A percentile compares a stretch with the other conserved stretches of the same genome.
phyloP scores from a whole-genome alignment of 1,140 invertebrate genomes.

The Ceratosolen solmsi region DNA sequence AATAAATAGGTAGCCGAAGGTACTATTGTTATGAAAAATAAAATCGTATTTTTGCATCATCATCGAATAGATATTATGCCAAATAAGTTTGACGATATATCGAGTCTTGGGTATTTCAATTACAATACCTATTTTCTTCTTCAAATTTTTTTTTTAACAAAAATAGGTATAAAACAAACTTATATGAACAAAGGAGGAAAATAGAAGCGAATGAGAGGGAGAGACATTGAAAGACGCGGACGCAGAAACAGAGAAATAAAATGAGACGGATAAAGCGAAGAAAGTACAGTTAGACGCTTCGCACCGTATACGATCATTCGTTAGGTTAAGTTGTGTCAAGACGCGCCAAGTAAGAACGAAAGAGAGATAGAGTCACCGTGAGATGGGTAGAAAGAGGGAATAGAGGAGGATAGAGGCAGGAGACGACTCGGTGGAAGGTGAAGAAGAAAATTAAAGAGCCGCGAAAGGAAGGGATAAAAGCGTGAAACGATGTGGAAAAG shows the following conservation, averaged over 20 bases:
- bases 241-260: slow-evolving; percentile 2
- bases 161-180: too few relatives aligned
- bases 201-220: not conserved
- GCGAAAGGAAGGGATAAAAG: slow-evolving; percentile 9
- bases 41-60: too few relatives aligned
- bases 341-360: slow-evolving; percentile 19
- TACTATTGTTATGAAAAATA: too few relatives aligned
- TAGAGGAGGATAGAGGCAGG: not conserved
- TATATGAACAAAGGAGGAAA: not conserved
- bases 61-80: too few relatives aligned
- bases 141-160: too few relatives aligned
- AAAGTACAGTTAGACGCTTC: slow-evolving; percentile 59
- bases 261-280: slow-evolving; percentile 47
- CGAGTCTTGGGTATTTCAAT: too few relatives aligned
- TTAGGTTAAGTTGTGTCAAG: slow-evolving; percentile 57
- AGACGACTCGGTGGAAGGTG: too few relatives aligned
- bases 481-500: slow-evolving; percentile 29
- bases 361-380: not conserved
- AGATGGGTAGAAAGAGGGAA: slow-evolving; percentile 27
- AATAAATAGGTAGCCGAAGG: too few relatives aligned
- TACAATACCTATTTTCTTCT: too few relatives aligned
- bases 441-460: slow-evolving; percentile 31
- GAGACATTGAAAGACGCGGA: slow-evolving; percentile 13
- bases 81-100: too few relatives aligned
- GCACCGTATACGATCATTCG: slow-evolving; percentile 50